Base-by-base conservation (phyloP, 2,888 invertebrate genomes). In the Timema cristinae region DNA sequence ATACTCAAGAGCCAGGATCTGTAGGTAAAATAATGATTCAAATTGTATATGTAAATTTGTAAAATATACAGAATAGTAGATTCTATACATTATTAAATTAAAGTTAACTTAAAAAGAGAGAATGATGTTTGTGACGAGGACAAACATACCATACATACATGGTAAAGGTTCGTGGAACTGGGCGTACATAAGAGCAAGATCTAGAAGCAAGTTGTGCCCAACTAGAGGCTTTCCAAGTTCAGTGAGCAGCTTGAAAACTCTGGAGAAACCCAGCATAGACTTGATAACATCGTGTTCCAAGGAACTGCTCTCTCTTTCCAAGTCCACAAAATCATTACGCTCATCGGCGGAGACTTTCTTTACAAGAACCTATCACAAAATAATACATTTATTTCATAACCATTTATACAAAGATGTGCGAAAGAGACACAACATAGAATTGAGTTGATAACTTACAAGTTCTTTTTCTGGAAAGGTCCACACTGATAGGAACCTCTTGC, bases 201-300 rank as follows among this genome's bases (percentile, higher is more conserved):
- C 94, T 74, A 90, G 81, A 70, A 91, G 84, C 74, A 89, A 80
- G 80, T 94, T 94, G 80, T 94, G 94, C 0, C 92, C 92, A 48
- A 93, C 82, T 47, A 94, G 82, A 5, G 92, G 92, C 82, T 91
- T 92, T 75, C 87, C 85, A 7, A 85, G 80, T 2, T 81, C 79
- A 50, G 82, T 82, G n/a, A 93, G 79, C 0, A 90, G 79, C 15
- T 86, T 80, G 73, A 92, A 89, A 11, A 93, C 82, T 78, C 85
- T 85, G 1, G 90, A 87, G 78, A 93, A 92, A 7, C 93, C 92
- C 68, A 86, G 78, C 69, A 89, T 81, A 73, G 84, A 80, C 51
- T 81, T 81, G 72, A 88, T 78, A 9, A 89, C 78, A 69, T 84
- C 82, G 6, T 86, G 81, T 78, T 88, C 84, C 72, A 89, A 78